Evolutionary conservation across 1,140 invertebrate genomes (phyloP), one percentile per base, ranked within the genome.

Genomic region (Drosophila prosaltans): DNA sequence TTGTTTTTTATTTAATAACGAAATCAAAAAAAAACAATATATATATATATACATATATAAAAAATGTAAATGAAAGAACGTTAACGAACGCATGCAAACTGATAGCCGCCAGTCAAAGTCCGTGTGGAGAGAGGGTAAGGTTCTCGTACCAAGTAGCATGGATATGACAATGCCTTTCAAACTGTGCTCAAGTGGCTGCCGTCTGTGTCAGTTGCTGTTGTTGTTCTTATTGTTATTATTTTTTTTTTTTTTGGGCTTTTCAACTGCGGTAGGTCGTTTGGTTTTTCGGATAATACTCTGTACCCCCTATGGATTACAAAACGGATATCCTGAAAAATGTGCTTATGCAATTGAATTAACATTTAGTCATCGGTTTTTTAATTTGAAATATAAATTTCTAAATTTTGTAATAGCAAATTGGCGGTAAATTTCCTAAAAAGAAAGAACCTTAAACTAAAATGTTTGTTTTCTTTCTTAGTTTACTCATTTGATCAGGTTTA

Each of bases 1-100:
- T 89, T 71, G 65, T 62, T 78, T 45, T 84, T 80, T 74, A 77
- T 83, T 88, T 74, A 83, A 83, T 89, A 83, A 82, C 63, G 57
- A 51, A 6, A 36, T 36, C 1, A 36, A 36, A 36, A 36, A 36
- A 36, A 69, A 75, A 69, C 41, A 30, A 30, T 30, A 30, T 30
- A 30, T 0, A 30, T 30, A 30, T 30, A 30, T 30, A 30, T 30
- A 30, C 4, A 65, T 21, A 67, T 55, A 45, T 6, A 36, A 76
- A 85, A 63, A 58, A 65, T 61, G 41, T 57, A 65, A 66, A 26
- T 67, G 41, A 76, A 77, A 76, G 72, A 85, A 66, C 63, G 36
- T 28, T 8, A 28, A n/a, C 39, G 51, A 59, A 59, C 30, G 9
- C 63, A 74, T 78, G 75, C 74, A 74, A 78, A 72, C 72, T 78